phyloP scores from a whole-genome alignment of 2,888 invertebrate species.

The Rhaphigaster nebulosa region DNA sequence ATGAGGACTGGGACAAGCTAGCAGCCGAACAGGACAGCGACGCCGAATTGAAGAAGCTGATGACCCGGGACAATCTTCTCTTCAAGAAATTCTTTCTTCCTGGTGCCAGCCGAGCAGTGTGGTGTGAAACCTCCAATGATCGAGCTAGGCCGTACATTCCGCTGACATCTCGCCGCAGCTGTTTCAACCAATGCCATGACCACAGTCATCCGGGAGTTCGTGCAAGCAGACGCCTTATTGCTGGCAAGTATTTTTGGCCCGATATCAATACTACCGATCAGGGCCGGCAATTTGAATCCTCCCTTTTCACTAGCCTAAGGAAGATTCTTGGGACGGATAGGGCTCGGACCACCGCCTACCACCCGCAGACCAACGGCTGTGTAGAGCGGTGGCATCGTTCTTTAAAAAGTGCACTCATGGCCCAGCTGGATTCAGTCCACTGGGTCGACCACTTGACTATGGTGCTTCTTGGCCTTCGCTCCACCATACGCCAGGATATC shows the following conservation, averaged over 20 bases:
- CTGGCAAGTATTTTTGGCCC: neutral
- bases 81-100: neutral
- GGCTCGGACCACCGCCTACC: slow-evolving; percentile 55
- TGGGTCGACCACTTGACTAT: slow-evolving; percentile 48
- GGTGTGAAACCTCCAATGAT: neutral
- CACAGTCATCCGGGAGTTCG: neutral
- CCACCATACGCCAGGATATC: neutral
- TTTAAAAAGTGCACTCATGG: slow-evolving; percentile 54
- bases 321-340: neutral
- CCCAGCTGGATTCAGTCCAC: neutral
- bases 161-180: neutral
- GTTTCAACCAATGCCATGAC: neutral
- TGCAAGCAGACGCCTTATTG: neutral
- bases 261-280: slow-evolving; percentile 15
- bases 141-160: neutral
- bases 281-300: slow-evolving; percentile 51
- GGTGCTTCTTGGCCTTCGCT: slow-evolving; percentile 48
- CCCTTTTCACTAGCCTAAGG: neutral
- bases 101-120: neutral
- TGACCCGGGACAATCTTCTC: neutral
- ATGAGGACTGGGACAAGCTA: neutral
- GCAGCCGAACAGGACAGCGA: neutral
- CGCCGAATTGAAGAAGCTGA: neutral
- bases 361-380: slow-evolving; percentile 61
- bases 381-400: no score